Percentiles rank a stretch among this genome's conserved stretches.
phyloP scores from a whole-genome alignment of 2,113 vertebrate genomes.

The Hipposideros armiger region DNA sequence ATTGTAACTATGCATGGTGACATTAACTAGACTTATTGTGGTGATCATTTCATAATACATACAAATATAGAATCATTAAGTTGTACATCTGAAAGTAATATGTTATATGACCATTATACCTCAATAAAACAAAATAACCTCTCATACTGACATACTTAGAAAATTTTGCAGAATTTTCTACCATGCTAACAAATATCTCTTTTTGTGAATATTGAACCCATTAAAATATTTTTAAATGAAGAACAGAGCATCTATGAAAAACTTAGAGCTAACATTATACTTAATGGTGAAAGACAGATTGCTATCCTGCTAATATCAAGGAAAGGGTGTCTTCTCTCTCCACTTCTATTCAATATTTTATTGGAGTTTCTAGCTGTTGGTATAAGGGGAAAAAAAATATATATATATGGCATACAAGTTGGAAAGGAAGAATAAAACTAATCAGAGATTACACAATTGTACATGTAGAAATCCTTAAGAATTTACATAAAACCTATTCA shows the following conservation, averaged over 20 bases:
- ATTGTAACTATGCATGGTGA: too few species aligned
- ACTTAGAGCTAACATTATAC: too few species aligned
- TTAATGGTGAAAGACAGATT: neutral
- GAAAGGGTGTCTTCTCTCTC: neutral
- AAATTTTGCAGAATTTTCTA: neutral
- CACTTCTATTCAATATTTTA: neutral
- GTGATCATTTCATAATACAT: too few species aligned
- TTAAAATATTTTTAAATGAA: neutral
- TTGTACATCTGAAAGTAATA: too few species aligned
- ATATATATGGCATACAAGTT: neutral
- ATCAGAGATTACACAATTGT: neutral
- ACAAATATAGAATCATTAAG: too few species aligned
- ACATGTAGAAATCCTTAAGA: neutral
- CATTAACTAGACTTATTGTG: too few species aligned
- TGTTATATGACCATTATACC: too few species aligned
- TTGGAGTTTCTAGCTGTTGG: neutral
- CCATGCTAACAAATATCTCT: neutral
- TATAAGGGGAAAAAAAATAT: neutral
- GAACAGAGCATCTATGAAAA: too few species aligned
- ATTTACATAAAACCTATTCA: neutral
- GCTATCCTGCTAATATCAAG: neutral
- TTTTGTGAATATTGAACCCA: neutral
- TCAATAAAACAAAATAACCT: neutral
- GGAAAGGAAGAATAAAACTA: neutral
- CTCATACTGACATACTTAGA: neutral